Base-by-base conservation (phyloP, 1,140 invertebrate genomes). In the Eubasilissa regina region DNA sequence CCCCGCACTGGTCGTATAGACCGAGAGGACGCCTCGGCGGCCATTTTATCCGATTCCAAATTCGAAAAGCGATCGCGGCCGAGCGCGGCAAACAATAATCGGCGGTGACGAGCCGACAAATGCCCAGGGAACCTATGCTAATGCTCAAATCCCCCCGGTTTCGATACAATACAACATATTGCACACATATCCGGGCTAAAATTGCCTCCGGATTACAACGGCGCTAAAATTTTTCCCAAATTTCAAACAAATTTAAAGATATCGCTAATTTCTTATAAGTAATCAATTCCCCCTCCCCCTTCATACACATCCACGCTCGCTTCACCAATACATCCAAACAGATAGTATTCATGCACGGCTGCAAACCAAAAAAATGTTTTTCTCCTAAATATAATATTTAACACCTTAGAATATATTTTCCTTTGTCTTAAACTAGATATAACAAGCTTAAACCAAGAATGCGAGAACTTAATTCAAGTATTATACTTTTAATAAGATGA, bases 11-110 rank as follows among this genome's bases (percentile, higher is more conserved):
- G 25, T 6, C 25, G 25, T 35, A 35, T 6, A 6, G 25, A 6
- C 25, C 25, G 25, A 35, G 62, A 70, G 60, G 75, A 76, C 75
- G 64, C 75, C 60, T 3, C 25, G 77, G 64, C 77, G n/a, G 77
- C 77, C 77, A 78, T 78, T 73, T 78, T 78, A 73, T 51, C 15
- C 62, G 66, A 47, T 76, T 64, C 62, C 75, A 55, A 74, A 66
- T 77, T 44, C 75, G 48, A 68, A 74, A 74, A 74, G 70, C 70
- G 47, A 45, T 45, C 25, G 25, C 25, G 13, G 10, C 15, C 10
- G 17, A 53, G 53, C 47, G 70, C 70, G 48, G 53, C 47, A 73
- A 56, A 75, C 47, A 75, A 73, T 53, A 55, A 11, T 15, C 64
- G 13, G 66, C 45, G 43, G 25, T 43, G 60, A 64, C 66, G 43